Conservation (phyloP, 2,113 vertebrate species). For the Pseudorasbora parva region DNA sequence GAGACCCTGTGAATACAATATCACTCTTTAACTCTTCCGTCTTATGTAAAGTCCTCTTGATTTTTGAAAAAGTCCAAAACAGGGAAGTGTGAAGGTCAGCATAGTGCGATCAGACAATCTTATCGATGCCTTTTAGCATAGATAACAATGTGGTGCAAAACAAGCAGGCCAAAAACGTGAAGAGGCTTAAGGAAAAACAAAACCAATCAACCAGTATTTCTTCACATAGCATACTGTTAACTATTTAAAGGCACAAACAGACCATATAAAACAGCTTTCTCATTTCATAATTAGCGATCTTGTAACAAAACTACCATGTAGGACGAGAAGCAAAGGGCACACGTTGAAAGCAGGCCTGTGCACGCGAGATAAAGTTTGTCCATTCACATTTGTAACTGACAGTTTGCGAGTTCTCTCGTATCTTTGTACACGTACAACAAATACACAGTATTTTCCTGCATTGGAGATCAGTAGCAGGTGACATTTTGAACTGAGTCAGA, state of each 20-base stretch:
- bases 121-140: constrained; percentile 50
- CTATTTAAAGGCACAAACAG: constrained; percentile 71
- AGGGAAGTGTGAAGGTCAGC: constrained; percentile 49
- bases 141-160: constrained; percentile 48
- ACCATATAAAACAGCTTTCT: constrained; percentile 73
- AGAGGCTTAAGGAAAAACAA: constrained; percentile 48
- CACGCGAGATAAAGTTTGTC: constrained; percentile 36
- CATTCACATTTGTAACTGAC: constrained; percentile 49
- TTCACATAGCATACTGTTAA: constrained; percentile 51
- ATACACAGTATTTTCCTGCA: constrained; percentile 65
- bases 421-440: constrained; percentile 65
- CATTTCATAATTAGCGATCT: constrained; percentile 61
- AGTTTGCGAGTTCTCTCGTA: constrained; percentile 53
- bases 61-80: not conserved
- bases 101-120: constrained; percentile 53
- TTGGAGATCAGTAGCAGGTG: constrained; percentile 64
- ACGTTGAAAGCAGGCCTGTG: constrained; percentile 49
- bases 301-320: constrained; percentile 52
- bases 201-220: constrained; percentile 45
- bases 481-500: constrained; percentile 60
- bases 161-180: constrained; percentile 59
- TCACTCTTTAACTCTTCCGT: not conserved
- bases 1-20: constrained; percentile 3
- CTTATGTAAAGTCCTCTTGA: not conserved
- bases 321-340: constrained; percentile 43